A percentile compares a stretch with the other conserved stretches of the same genome.
These are phyloP conservation scores for Chionis minor DNA, from an alignment of 2,113 vertebrate species.

Conservation along the genomic window DNA sequence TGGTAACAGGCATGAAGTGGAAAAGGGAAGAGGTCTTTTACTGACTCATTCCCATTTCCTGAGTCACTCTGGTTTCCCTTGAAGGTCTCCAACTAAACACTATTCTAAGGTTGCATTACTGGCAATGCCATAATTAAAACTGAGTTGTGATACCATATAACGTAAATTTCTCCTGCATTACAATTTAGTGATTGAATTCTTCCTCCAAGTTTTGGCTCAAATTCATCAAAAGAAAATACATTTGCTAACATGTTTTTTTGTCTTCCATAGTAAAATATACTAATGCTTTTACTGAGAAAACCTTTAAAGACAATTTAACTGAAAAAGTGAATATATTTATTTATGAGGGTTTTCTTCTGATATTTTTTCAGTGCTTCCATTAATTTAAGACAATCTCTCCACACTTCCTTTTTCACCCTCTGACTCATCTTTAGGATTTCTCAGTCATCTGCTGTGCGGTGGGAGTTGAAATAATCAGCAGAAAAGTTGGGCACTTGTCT, in stretches of 20 bases:
- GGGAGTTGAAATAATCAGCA: slow-evolving; percentile 12
- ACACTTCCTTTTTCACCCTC: neutral
- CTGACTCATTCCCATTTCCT: neutral
- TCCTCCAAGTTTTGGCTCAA: neutral
- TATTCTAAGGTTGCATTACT: neutral
- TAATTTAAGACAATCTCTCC: neutral
- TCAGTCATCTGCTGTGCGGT: slow-evolving; percentile 30
- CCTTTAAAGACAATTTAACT: neutral
- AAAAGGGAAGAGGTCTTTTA: neutral
- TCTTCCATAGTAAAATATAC: neutral
- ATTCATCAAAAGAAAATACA: neutral
- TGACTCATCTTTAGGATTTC: slow-evolving; percentile 38
- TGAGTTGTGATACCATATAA: neutral
- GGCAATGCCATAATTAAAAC: neutral
- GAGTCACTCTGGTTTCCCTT: neutral
- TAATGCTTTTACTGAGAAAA: neutral
- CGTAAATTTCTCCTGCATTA: neutral
- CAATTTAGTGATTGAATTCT: neutral
- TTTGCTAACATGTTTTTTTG: neutral
- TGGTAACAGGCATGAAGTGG: neutral
- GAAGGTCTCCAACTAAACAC: neutral
- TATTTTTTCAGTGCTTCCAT: neutral
- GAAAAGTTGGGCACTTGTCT: neutral
- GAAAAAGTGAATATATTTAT: neutral
- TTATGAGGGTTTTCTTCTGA: neutral